Evolutionary conservation across 2,113 vertebrate species (phyloP).

Genomic region (Todiramphus saurophagus): DNA sequence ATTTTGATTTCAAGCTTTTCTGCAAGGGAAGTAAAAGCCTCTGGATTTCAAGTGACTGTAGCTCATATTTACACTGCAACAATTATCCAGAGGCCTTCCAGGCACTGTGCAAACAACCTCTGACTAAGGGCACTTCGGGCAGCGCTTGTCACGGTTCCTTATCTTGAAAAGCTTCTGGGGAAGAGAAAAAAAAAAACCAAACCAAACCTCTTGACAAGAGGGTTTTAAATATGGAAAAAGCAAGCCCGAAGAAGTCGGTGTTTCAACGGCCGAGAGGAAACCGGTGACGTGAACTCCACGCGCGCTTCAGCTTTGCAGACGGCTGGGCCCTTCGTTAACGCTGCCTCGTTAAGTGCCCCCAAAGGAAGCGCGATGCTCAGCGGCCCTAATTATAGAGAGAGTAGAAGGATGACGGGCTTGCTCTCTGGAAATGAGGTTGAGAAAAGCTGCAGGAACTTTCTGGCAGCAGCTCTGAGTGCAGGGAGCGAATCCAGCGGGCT

Average conservation of each 20-base stretch:
- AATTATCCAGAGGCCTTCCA: conserved; percentile 12
- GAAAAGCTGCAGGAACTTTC: neutral
- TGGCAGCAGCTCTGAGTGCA: neutral
- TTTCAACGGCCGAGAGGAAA: neutral
- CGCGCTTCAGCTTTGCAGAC: neutral
- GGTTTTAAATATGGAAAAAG: neutral
- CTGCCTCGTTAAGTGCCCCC: neutral
- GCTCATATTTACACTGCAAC: neutral
- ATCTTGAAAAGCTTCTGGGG: conserved; percentile 5
- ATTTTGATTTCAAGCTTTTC: neutral
- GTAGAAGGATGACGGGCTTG: neutral
- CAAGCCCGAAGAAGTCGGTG: neutral
- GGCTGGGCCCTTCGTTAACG: neutral
- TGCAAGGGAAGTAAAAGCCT: neutral
- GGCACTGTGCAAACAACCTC: conserved; percentile 13
- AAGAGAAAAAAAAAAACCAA: neutral
- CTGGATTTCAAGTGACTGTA: neutral
- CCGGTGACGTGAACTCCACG: neutral
- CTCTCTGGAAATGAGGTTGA: neutral
- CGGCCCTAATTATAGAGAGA: neutral
- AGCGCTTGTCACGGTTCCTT: neutral
- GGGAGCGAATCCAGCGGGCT: neutral
- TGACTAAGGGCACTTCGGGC: conserved; percentile 8
- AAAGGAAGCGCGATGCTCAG: neutral
- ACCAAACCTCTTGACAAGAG: neutral